A percentile compares a stretch with the other conserved stretches of the same genome.
Conservation (phyloP, 1,140 invertebrate species). For the Drosophila ananassae region DNA sequence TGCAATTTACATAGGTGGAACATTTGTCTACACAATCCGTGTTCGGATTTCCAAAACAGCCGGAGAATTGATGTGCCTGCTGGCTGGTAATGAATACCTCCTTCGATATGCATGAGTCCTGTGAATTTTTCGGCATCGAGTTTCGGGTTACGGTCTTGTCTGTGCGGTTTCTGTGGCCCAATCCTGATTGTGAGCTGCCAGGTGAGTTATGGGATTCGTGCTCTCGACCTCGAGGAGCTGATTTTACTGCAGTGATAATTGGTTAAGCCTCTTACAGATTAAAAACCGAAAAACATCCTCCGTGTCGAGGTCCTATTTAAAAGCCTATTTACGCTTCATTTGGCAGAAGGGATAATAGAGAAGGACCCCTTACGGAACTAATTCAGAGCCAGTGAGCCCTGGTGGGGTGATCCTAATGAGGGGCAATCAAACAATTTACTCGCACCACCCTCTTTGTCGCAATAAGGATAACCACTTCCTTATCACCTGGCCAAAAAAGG, state of each 20-base stretch:
- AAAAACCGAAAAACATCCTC: neutral
- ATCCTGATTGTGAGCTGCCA: conserved; percentile 8
- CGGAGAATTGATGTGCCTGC: conserved; percentile 68
- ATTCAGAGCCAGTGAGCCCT: neutral
- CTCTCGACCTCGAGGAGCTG: conserved; percentile 1
- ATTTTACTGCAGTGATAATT: conserved; percentile 40
- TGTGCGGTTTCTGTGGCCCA: conserved; percentile 18
- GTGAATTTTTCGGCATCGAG: conserved; percentile 27
- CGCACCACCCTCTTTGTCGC: conserved; percentile 21
- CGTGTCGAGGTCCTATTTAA: neutral
- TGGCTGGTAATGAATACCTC: conserved; percentile 71
- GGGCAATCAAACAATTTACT: conserved; percentile 51
- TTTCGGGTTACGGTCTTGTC: conserved; percentile 10
- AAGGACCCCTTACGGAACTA: neutral
- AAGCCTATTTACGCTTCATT: conserved; percentile 32
- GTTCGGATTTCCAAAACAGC: conserved; percentile 52
- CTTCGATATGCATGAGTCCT: conserved; percentile 53
- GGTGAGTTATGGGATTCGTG: conserved; percentile 28
- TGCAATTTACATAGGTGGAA: conserved; percentile 68
- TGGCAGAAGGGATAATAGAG: conserved; percentile 21
- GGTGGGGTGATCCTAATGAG: conserved; percentile 51
- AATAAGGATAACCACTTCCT: conserved; percentile 44
- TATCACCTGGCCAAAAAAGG: conserved; percentile 19
- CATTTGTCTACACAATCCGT: conserved; percentile 64
- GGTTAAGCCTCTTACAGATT: conserved; percentile 3